Base-by-base conservation (phyloP, 1,140 invertebrate genomes). In the Drosophila ercepeae region DNA sequence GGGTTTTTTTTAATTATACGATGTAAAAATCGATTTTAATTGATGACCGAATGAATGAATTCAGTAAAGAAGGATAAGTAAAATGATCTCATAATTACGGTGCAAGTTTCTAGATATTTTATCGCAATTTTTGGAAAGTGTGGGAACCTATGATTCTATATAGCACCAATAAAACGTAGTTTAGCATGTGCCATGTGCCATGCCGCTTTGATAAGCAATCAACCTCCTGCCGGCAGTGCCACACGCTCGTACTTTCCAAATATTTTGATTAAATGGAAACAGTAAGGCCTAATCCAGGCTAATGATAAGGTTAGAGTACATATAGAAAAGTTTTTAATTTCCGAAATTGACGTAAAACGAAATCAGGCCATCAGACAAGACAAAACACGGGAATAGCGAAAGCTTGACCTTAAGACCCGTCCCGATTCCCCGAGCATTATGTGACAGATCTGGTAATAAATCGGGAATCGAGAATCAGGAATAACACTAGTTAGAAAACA, bases 211-310 rank as follows among this genome's bases (percentile, higher is more conserved):
- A 63, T 57, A 65, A 46, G 52, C 64, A 74, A 73, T 19, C 61
- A 34, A 42, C 19, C 27, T 67, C 21, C 60, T 39, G 36, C 13
- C 36, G 3, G 55, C 42, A 19, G 29, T 73, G 68, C 51, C 69
- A 71, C 69, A 63, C 67, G 70, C 34, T 29, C 50, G 51, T 19
- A 74, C 52, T 75, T 75, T 65, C 60, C 48, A 46, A 64, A 74
- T 58, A 50, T 48, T 65, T 48, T 36, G 70, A 75, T 75, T 74
- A 74, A 52, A 74, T 58, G 61, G 6, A 32, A 36, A n/a, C 45
- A 18, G 36, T 46, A 41, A 39, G 25, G 50, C 39, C 51, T 13
- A 34, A 21, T 25, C 21, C 44, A 21, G 34, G 19, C 36, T 14
- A 46, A 27, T 51, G 70, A 74, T 74, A 74, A 74, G 36, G 45